Evolutionary conservation across 2,113 vertebrate species (phyloP).

Genomic region (Apus apus): DNA sequence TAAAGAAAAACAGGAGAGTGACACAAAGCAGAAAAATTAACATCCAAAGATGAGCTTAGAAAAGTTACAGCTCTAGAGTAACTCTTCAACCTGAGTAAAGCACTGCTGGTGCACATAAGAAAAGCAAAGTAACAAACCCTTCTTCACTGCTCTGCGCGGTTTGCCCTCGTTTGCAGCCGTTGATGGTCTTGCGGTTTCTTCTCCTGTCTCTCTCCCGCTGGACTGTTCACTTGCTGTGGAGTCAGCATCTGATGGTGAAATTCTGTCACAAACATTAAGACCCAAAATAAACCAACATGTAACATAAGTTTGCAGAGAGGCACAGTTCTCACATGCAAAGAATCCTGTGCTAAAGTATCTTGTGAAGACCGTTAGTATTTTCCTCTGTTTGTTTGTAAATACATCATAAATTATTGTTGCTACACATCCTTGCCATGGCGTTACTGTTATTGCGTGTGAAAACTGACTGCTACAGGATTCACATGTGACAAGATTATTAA

Average conservation of each 20-base stretch:
- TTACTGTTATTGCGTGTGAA: not conserved
- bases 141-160: constrained; percentile 79
- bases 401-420: not conserved
- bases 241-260: constrained; percentile 92
- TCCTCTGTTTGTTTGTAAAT: not conserved
- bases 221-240: constrained; percentile 90
- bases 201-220: constrained; percentile 84
- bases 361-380: not conserved
- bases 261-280: constrained; percentile 70
- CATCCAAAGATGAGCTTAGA: not conserved
- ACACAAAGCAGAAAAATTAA: not conserved
- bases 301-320: not conserved
- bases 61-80: not conserved
- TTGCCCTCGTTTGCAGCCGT: constrained; percentile 77
- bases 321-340: not conserved
- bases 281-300: not conserved
- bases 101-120: not conserved
- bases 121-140: constrained; percentile 73
- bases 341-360: not conserved
- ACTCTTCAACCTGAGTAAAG: not conserved
- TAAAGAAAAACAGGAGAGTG: not conserved
- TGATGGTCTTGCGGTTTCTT: constrained; percentile 80
- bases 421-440: not conserved
- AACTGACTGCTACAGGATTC: not conserved
- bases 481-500: not conserved